Evolutionary conservation across 2,797 vertebrate species (phyloP).

Genomic region (Sorex maritimensis): DNA sequence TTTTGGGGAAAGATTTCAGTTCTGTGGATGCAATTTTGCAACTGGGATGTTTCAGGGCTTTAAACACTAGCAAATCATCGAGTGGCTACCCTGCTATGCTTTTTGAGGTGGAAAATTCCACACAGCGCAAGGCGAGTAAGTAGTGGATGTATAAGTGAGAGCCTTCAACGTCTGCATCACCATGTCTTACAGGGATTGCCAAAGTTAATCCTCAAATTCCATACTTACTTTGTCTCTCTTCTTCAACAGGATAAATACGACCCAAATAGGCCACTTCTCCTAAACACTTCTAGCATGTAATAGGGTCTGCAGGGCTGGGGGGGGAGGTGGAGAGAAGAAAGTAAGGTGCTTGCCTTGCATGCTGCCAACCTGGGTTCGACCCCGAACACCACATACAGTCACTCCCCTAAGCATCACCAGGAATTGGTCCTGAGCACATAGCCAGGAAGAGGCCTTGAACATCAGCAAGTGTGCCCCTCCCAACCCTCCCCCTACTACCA

Average conservation of each 20-base stretch:
- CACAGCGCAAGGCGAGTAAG: background rate
- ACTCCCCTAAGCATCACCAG: too few species aligned
- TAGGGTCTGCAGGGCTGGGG: background rate
- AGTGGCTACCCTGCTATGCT: background rate
- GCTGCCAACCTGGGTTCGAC: too few species aligned
- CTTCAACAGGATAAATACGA: constrained; percentile 37
- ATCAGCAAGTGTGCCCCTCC: too few species aligned
- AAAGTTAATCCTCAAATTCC: constrained; percentile 19
- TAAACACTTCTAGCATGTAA: constrained; percentile 2
- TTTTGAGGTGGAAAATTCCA: constrained; percentile 43
- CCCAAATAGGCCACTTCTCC: constrained; percentile 2
- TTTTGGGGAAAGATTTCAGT: constrained; percentile 15
- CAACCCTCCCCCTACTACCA: background rate
- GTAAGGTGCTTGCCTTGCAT: too few species aligned
- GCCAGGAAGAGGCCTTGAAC: too few species aligned
- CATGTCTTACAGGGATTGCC: background rate
- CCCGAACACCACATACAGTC: too few species aligned
- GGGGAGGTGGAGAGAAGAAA: too few species aligned
- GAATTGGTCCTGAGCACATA: too few species aligned
- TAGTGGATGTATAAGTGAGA: background rate
- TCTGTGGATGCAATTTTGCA: background rate
- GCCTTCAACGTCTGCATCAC: background rate
- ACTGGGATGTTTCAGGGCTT: background rate
- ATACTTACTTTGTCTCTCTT: background rate
- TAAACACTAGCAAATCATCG: background rate